Percentiles rank a stretch among this genome's conserved stretches.
Evolutionary conservation across 2,888 invertebrate species (phyloP).

Genomic region (Heliconius sara): DNA sequence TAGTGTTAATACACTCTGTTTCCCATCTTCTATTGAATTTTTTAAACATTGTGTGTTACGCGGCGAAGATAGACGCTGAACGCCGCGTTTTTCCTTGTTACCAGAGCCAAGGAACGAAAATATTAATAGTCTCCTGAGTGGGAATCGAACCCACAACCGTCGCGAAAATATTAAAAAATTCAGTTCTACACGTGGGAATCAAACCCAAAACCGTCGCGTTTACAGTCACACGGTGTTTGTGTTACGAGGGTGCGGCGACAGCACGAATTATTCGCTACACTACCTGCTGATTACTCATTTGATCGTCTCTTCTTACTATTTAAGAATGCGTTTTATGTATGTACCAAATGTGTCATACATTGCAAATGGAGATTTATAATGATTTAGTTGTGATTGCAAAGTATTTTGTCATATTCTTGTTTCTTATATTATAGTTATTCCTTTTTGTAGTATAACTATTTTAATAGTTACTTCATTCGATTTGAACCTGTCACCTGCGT

Average conservation of each 20-base stretch:
- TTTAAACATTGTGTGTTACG: background rate
- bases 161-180: too few relatives aligned
- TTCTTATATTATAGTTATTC: background rate
- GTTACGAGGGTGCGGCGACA: background rate
- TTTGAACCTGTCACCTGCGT: background rate
- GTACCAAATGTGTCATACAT: background rate
- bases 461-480: background rate
- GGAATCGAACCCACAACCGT: background rate
- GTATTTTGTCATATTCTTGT: background rate
- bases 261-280: slow-evolving; percentile 11
- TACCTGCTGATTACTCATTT: slow-evolving; percentile 3
- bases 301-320: slow-evolving; percentile 2
- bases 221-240: background rate
- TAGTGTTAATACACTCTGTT: background rate
- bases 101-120: background rate
- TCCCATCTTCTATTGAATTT: background rate
- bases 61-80: background rate
- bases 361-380: background rate
- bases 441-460: background rate
- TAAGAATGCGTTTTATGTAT: background rate
- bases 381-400: background rate
- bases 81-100: background rate
- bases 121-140: background rate
- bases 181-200: background rate
- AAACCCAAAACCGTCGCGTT: background rate